Evolutionary conservation across 2,113 vertebrate species (phyloP).

Genomic region (Neodontobutis hainanensis): DNA sequence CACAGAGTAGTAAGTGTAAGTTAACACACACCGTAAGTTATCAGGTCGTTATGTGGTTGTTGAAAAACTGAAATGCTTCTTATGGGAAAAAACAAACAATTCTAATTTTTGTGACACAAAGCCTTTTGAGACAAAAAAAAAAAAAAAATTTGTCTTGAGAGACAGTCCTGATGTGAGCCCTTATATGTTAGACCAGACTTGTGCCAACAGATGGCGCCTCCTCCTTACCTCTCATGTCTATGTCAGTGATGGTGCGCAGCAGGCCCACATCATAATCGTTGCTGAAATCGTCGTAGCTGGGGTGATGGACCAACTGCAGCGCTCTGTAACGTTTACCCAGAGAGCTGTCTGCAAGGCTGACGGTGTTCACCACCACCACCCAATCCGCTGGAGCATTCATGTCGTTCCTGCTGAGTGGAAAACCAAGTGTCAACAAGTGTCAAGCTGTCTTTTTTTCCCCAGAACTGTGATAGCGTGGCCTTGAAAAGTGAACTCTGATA

Average conservation of each 20-base stretch:
- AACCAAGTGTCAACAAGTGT: neutral
- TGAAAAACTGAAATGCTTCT: too few species aligned
- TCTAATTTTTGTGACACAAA: too few species aligned
- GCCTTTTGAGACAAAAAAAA: too few species aligned
- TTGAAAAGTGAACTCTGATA: too few species aligned
- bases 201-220: neutral
- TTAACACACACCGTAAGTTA: too few species aligned
- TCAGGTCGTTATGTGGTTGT: too few species aligned
- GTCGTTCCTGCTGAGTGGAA: slow-evolving; percentile 53
- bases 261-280: slow-evolving; percentile 82
- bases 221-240: slow-evolving; percentile 66
- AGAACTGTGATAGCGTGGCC: too few species aligned
- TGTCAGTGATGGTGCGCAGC: slow-evolving; percentile 71
- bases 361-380: slow-evolving; percentile 70
- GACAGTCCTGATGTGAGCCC: neutral
- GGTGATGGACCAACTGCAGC: slow-evolving; percentile 69
- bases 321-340: slow-evolving; percentile 65
- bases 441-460: neutral
- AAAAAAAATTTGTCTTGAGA: too few species aligned
- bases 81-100: too few species aligned
- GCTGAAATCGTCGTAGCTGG: slow-evolving; percentile 54
- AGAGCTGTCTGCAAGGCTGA: slow-evolving; percentile 48
- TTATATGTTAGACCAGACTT: too few species aligned
- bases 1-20: too few species aligned
- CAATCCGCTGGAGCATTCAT: slow-evolving; percentile 69